Evolutionary conservation across 2,888 invertebrate genomes (phyloP).

Genomic region (Nymphalis c-album): DNA sequence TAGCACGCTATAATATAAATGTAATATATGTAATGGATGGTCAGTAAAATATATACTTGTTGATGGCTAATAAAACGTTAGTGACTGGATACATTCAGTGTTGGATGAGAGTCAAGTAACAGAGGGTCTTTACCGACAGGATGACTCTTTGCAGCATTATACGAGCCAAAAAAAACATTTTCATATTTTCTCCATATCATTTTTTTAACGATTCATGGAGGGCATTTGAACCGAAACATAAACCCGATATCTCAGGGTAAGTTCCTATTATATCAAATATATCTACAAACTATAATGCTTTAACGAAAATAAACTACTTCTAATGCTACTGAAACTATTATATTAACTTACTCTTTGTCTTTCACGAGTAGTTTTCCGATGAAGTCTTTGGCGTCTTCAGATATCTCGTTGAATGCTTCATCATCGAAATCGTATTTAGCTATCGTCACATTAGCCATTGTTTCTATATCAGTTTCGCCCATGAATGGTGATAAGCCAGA

Average conservation of each 20-base stretch:
- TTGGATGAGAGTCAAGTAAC: constrained; percentile 69
- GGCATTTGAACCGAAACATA: background rate
- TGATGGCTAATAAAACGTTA: constrained; percentile 50
- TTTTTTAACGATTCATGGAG: constrained; percentile 9
- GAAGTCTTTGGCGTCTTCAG: constrained; percentile 97
- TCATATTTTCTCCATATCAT: constrained; percentile 2
- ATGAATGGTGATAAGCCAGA: constrained; percentile 99
- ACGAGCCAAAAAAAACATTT: constrained; percentile 28
- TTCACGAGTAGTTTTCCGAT: constrained; percentile 95
- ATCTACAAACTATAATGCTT: constrained; percentile 15
- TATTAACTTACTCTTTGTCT: constrained; percentile 90
- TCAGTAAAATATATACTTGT: constrained; percentile 22
- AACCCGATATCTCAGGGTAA: constrained; percentile 20
- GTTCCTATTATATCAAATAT: constrained; percentile 9
- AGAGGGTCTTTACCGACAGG: constrained; percentile 76
- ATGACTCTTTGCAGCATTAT: constrained; percentile 51
- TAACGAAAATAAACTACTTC: constrained; percentile 10
- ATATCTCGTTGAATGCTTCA: constrained; percentile 97
- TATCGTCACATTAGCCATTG: constrained; percentile 98
- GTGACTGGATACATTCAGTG: constrained; percentile 60
- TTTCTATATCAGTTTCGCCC: constrained; percentile 98
- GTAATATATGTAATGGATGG: constrained; percentile 16
- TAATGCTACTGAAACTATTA: constrained; percentile 2
- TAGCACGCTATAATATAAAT: constrained; percentile 25
- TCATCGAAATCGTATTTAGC: constrained; percentile 99